These are phyloP conservation scores for Dascillus cervinus DNA, from an alignment of 2,888 invertebrate genomes.

Conservation along the genomic window DNA sequence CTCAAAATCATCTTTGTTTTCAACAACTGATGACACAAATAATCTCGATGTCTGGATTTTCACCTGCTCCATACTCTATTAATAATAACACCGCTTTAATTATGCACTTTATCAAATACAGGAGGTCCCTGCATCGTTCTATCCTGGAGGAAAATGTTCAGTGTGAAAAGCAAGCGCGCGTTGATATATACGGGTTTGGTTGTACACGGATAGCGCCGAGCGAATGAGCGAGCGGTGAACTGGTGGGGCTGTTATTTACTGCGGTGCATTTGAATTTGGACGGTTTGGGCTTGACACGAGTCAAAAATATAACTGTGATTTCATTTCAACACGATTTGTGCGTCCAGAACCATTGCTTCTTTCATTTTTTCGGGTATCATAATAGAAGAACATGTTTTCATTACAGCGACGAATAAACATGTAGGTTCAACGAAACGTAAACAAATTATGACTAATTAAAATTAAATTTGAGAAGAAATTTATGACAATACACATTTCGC, in stretches of 20 bases:
- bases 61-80: conserved; percentile 51
- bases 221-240: conserved; percentile 20
- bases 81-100: conserved; percentile 47
- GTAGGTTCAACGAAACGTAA: too few species aligned
- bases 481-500: too few species aligned
- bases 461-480: too few species aligned
- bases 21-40: conserved; percentile 74
- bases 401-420: too few species aligned
- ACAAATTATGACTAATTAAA: too few species aligned
- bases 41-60: conserved; percentile 62
- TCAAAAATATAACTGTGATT: background rate
- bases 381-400: too few species aligned
- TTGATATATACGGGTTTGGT: conserved; percentile 39
- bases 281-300: background rate
- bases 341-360: too few species aligned
- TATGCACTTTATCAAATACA: conserved; percentile 49
- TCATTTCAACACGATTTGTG: too few species aligned
- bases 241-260: background rate
- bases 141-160: conserved; percentile 42
- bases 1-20: conserved; percentile 84
- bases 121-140: conserved; percentile 57
- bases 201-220: conserved; percentile 25
- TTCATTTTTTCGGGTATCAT: too few species aligned
- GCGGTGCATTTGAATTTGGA: background rate
- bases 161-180: conserved; percentile 43